These are phyloP conservation scores for Oconnorella tubifera DNA, from an alignment of 2,888 invertebrate genomes.

Conservation along the genomic window DNA sequence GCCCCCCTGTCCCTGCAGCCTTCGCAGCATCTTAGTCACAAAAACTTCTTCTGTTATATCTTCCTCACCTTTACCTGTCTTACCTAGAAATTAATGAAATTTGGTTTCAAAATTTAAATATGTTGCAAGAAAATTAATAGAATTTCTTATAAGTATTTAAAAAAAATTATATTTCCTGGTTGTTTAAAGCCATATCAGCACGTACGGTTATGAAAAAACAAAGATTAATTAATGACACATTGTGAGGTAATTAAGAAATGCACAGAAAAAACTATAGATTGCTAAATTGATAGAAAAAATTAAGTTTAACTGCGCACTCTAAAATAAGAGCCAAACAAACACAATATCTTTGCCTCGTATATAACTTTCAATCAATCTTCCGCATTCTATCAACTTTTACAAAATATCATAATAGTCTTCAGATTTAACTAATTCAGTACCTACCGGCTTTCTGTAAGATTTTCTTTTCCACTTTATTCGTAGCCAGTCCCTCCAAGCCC, in stretches of 20 bases:
- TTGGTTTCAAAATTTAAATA: background rate
- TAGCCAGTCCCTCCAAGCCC: conserved; percentile 43
- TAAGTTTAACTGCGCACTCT: too few species aligned
- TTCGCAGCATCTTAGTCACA: conserved; percentile 47
- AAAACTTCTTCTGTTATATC: conserved; percentile 49
- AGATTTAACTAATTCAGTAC: conserved; percentile 2
- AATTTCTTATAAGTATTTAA: background rate
- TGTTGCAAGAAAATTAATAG: background rate
- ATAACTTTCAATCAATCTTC: too few species aligned
- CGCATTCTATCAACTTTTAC: too few species aligned
- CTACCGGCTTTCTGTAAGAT: conserved; percentile 48
- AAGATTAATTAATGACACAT: too few species aligned
- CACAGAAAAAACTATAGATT: too few species aligned
- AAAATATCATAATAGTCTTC: background rate
- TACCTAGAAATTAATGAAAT: conserved; percentile 12
- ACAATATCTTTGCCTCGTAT: too few species aligned
- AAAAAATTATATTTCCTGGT: too few species aligned
- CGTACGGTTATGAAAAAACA: too few species aligned
- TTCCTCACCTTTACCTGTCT: conserved; percentile 38
- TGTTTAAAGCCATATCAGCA: too few species aligned
- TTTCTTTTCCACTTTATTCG: conserved; percentile 42
- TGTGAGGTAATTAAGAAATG: too few species aligned
- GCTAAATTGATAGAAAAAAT: too few species aligned
- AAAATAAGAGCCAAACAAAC: too few species aligned
- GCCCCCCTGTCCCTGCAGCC: conserved; percentile 47